Evolutionary conservation across 2,888 invertebrate genomes (phyloP), one percentile per base, ranked within the genome.

Genomic region (Spodoptera exigua): DNA sequence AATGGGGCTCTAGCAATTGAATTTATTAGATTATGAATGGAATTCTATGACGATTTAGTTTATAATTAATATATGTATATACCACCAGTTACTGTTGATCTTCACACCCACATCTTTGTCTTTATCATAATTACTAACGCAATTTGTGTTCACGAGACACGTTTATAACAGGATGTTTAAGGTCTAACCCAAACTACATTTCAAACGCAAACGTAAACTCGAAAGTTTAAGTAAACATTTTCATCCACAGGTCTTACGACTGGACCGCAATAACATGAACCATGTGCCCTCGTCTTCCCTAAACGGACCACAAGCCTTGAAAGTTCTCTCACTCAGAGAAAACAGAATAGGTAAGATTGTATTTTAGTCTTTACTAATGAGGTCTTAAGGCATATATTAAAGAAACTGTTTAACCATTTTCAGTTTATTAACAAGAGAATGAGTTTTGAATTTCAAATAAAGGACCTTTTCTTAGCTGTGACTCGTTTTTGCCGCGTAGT

Each of bases 221-320:
- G 32, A 51, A 70, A 63, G 43, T 63, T 54, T 43, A 41, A 53
- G 55, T 59, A 62, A 68, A 57, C 57, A 66, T 64, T 70, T 85
- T 84, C 54, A 36, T 68, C 44, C 58, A 5, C 93, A 98, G 96
- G 97, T 97, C 83, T 93, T 98, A 52, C 96, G 96, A 79, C 92
- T 98, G 81, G 97, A 98, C 84, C 95, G 96, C 57, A 98, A 98
- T 87, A 96, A 97, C 83, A 95, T 98, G 74, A 95, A 95, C 40
- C 89, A 94, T 11, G 95, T 98, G 27, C 98, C 98, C 12, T 96
- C 96, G 27, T 95, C 96, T 36, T 97, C 98, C 0, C 90, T 98
- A 17, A 97, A 98, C 83, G 98, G 98, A 35, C 98, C 98, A 9
- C 95, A 95, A 79, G 95, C 96, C 21, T 92, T 98, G 59, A 95